Percentiles rank a stretch among this genome's conserved stretches.
These are phyloP conservation scores for Frieseomelitta varia DNA, from an alignment of 1,140 invertebrate genomes.

Conservation along the genomic window DNA sequence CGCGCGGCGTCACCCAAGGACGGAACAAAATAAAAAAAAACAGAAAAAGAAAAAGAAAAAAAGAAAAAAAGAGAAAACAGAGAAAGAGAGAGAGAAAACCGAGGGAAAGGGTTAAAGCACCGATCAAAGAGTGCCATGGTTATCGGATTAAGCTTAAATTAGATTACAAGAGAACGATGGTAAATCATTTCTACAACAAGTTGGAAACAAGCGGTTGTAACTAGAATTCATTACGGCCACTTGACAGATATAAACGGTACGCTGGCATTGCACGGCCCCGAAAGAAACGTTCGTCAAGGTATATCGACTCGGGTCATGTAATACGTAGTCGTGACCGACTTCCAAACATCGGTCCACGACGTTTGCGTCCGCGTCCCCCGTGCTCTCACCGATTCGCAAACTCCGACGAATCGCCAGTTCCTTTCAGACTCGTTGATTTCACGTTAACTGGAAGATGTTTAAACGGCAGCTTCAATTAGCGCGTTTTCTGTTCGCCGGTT, in stretches of 20 bases:
- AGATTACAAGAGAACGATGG: constrained; percentile 32
- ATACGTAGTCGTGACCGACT: constrained; percentile 34
- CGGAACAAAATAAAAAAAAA: neutral
- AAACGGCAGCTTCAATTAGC: constrained; percentile 34
- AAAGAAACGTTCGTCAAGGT: constrained; percentile 19
- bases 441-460: constrained; percentile 10
- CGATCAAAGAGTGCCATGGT: constrained; percentile 29
- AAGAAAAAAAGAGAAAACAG: neutral
- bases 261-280: neutral
- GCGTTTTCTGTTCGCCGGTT: constrained; percentile 9
- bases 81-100: neutral
- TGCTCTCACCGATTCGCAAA: neutral
- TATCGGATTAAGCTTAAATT: constrained; percentile 40
- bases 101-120: neutral
- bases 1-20: neutral
- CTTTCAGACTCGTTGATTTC: constrained; percentile 1
- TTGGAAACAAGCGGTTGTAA: constrained; percentile 39
- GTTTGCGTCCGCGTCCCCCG: neutral
- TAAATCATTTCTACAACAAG: constrained; percentile 34
- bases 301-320: neutral
- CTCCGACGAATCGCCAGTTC: neutral
- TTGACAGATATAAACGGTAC: constrained; percentile 31
- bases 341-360: neutral
- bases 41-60: neutral
- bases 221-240: constrained; percentile 41